Percentiles rank a stretch among this genome's conserved stretches.
Evolutionary conservation across 2,797 vertebrate species (phyloP).

Genomic region (Bufotes viridis): DNA sequence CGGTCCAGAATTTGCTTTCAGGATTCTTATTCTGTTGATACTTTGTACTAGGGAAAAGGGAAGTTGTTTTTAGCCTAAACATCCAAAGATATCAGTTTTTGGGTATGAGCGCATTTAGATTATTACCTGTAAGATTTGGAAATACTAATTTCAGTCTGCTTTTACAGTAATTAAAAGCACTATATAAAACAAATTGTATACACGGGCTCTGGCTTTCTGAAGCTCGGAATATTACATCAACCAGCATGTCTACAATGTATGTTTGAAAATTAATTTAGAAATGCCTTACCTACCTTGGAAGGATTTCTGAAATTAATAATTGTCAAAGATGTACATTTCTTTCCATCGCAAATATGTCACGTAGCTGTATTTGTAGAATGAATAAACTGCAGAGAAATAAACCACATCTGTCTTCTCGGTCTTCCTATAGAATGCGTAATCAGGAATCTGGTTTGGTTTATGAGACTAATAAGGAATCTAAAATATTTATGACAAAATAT

Average conservation of each 20-base stretch:
- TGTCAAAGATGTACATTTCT: slow-evolving; percentile 45
- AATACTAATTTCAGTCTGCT: neutral
- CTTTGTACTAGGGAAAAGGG: neutral
- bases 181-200: neutral
- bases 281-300: slow-evolving; percentile 3
- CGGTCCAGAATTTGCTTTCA: too few relatives aligned
- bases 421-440: slow-evolving; percentile 38
- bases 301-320: slow-evolving; percentile 21
- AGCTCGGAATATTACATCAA: neutral
- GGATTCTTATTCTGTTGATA: neutral
- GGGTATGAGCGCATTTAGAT: neutral
- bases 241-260: neutral
- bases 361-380: neutral
- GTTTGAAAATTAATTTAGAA: neutral
- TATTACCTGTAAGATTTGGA: neutral
- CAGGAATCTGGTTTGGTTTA: slow-evolving; percentile 48
- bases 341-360: slow-evolving; percentile 4
- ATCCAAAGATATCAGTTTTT: neutral
- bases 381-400: neutral
- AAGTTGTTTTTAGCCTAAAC: neutral
- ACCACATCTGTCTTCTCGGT: slow-evolving; percentile 7
- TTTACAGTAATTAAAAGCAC: neutral
- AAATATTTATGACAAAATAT: slow-evolving; percentile 52
- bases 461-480: slow-evolving; percentile 34
- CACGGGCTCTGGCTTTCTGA: neutral